Base-by-base conservation (phyloP, 2,797 vertebrate genomes). In the Myiotriccus ornatus region DNA sequence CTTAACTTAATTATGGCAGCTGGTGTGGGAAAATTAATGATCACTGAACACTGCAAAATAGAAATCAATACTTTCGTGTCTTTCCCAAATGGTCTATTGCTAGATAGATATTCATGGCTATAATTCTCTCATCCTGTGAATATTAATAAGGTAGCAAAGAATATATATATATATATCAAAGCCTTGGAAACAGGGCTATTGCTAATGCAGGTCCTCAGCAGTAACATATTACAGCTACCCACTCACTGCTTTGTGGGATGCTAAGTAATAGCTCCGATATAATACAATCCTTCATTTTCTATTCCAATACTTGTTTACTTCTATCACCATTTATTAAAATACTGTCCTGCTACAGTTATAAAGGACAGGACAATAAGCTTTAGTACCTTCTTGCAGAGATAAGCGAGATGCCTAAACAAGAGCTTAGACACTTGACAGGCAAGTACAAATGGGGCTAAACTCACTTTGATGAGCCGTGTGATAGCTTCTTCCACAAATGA, bases 401-500 rank as follows among this genome's bases (percentile, higher is more conserved):
- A 94, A 81, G 85, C 0, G 0, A 80, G 79, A 60, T 75, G 39
- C 89, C 78, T 74, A 56, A 95, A 92, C 28, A 65, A 75, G 88
- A 92, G 63, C 70, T 81, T 39, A 93, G 83, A 59, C 56, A 74
- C 63, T 60, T 94, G 91, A 90, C 87, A 94, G 86, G 76, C 10
- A n/a, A 89, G 81, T 92, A 90, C 55, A 93, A 96, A 92, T 84
- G 39, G 49, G 28, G 65, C 78, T 80, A 94, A 92, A 96, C 79
- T 95, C 60, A 84, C 76, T 83, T 68, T 64, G 81, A 94, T 92
- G 94, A 88, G 64, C 64, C 92, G n/a, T 50, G 60, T 84, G 90
- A 95, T 0, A 0, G 89, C 83, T 85, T 89, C 74, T 89, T 77
- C 73, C 56, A 89, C 1, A 16, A 85, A 56, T 23, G 63, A 93